These are phyloP conservation scores for Leucopternis melanops DNA, from an alignment of 2,113 vertebrate species.

Conservation along the genomic window DNA sequence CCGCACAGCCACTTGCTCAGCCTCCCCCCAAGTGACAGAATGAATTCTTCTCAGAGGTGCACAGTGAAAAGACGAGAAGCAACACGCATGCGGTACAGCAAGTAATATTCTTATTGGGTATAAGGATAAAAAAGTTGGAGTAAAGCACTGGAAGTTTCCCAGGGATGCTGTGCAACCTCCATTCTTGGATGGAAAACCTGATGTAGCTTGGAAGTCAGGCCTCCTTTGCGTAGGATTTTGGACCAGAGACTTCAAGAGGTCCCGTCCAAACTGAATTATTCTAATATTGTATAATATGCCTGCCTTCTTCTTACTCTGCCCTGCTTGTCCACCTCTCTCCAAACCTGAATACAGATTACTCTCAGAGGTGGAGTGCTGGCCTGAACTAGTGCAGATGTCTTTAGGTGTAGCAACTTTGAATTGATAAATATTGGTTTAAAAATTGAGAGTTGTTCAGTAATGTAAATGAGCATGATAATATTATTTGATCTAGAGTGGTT, in stretches of 20 bases:
- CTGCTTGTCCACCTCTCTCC: neutral
- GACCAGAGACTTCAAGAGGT: neutral
- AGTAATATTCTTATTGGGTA: neutral
- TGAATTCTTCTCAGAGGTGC: neutral
- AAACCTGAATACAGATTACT: neutral
- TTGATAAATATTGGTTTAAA: neutral
- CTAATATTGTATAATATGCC: neutral
- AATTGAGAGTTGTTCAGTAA: neutral
- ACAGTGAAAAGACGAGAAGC: neutral
- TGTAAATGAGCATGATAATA: neutral
- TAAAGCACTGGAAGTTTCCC: neutral
- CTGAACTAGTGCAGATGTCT: neutral
- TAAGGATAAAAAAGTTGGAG: neutral
- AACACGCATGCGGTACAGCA: fast-evolving
- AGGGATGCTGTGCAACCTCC: neutral
- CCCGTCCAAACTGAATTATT: neutral
- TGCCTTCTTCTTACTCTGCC: neutral
- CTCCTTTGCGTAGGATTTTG: neutral
- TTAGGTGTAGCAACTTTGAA: neutral
- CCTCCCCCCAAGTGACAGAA: neutral
- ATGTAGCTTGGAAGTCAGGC: fast-evolving
- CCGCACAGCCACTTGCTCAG: fast-evolving
- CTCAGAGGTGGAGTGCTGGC: neutral
- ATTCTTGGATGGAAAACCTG: neutral
- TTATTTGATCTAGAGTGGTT: neutral